phyloP scores from a whole-genome alignment of 2,113 vertebrate species.

The Atherinomorus stipes region DNA sequence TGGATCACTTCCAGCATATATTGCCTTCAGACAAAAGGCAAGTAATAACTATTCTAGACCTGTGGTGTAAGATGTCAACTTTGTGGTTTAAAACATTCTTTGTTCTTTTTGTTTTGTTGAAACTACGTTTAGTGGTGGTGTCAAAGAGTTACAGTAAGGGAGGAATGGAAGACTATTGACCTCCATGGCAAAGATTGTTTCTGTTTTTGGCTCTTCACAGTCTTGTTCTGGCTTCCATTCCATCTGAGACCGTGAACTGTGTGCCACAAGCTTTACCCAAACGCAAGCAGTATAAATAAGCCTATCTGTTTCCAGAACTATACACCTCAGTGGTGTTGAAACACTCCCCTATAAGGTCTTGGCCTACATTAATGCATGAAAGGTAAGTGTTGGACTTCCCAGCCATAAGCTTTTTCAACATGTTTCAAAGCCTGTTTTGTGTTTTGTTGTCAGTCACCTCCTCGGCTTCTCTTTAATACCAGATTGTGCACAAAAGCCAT shows the following conservation, averaged over 20 bases:
- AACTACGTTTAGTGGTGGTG: neutral
- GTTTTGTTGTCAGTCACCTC: neutral
- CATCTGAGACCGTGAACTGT: neutral
- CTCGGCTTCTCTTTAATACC: neutral
- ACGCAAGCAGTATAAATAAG: no score
- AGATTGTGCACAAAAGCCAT: neutral
- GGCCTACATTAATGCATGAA: neutral
- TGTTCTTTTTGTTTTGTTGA: neutral
- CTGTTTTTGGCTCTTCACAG: neutral
- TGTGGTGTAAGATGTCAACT: neutral
- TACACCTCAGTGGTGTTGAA: no score
- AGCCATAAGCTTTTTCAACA: no score
- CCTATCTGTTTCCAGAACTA: neutral
- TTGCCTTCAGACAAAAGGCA: slow-evolving; percentile 1
- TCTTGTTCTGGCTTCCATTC: neutral
- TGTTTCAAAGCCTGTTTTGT: neutral
- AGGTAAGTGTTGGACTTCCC: no score
- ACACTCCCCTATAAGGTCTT: no score
- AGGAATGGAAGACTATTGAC: neutral
- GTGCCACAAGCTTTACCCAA: no score
- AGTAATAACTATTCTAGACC: neutral
- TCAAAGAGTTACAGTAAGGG: no score
- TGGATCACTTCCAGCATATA: slow-evolving; percentile 37
- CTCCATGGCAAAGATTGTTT: neutral
- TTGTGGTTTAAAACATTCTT: neutral